Percentiles rank a stretch among this genome's conserved stretches.
Conservation (phyloP, 1,140 invertebrate genomes). For the Drosophila willistoni region DNA sequence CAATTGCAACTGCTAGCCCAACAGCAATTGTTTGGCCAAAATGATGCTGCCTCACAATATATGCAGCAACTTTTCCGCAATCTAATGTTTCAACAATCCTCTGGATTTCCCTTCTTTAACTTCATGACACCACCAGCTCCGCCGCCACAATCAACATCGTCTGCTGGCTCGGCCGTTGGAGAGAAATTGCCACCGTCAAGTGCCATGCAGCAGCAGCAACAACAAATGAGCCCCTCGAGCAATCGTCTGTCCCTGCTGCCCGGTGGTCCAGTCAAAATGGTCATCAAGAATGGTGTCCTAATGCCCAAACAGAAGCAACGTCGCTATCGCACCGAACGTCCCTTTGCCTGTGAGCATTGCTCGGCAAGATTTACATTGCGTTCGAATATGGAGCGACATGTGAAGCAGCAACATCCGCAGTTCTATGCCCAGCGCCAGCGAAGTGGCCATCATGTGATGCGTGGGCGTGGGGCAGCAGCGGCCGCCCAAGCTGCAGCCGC, state of each 20-base stretch:
- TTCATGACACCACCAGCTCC: conserved; percentile 85
- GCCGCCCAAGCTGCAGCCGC: conserved; percentile 42
- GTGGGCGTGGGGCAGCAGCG: conserved; percentile 74
- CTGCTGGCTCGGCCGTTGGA: conserved; percentile 62
- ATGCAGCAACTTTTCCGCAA: conserved; percentile 85
- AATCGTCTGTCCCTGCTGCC: background rate
- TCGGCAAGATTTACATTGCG: conserved; percentile 94
- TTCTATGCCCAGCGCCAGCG: conserved; percentile 91
- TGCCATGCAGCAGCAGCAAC: conserved; percentile 4
- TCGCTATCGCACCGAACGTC: conserved; percentile 94
- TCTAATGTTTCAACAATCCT: conserved; percentile 85
- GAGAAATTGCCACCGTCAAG: conserved; percentile 9
- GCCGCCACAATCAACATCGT: conserved; percentile 86
- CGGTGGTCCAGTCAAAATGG: conserved; percentile 91
- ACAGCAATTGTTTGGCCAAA: conserved; percentile 77
- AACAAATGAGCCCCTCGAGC: conserved; percentile 24
- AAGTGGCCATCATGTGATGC: conserved; percentile 80
- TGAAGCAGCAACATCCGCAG: conserved; percentile 96
- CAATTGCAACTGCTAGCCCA: conserved; percentile 85
- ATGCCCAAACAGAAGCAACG: conserved; percentile 96
- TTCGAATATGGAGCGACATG: conserved; percentile 96
- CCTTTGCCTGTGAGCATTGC: conserved; percentile 94
- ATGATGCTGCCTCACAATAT: conserved; percentile 84
- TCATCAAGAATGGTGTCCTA: conserved; percentile 93
- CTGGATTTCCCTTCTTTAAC: conserved; percentile 69